Percentiles rank a stretch among this genome's conserved stretches.
Conservation (phyloP, 2,888 invertebrate species). For the Machimus rusticus region DNA sequence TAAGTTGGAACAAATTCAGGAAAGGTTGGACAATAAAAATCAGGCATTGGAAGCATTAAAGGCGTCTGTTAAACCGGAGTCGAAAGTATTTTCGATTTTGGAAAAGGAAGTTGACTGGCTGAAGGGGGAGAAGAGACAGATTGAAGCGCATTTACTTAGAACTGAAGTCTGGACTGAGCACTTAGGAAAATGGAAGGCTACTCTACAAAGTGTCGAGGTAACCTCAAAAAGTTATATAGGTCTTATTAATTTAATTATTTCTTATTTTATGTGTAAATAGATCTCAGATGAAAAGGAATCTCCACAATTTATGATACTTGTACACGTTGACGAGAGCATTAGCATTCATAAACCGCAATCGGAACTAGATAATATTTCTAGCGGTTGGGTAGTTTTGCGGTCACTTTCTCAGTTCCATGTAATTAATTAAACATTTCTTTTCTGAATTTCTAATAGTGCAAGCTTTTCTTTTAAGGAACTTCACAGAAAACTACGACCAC, state of each 20-base stretch:
- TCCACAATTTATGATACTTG: conserved; percentile 78
- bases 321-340: conserved; percentile 73
- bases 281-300: conserved; percentile 66
- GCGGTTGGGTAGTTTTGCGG: conserved; percentile 73
- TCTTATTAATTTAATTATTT: neutral
- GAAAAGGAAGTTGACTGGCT: conserved; percentile 86
- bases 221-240: neutral
- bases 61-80: conserved; percentile 83
- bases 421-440: conserved; percentile 32
- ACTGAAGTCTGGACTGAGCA: conserved; percentile 93
- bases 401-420: conserved; percentile 72
- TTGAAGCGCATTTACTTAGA: conserved; percentile 84
- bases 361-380: conserved; percentile 65
- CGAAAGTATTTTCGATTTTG: conserved; percentile 78
- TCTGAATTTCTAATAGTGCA: conserved; percentile 50
- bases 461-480: conserved; percentile 73
- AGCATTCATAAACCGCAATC: conserved; percentile 62
- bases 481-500: conserved; percentile 82
- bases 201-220: conserved; percentile 83
- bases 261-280: conserved; percentile 51
- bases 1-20: conserved; percentile 83
- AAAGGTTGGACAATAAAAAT: conserved; percentile 83
- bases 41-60: conserved; percentile 82
- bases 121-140: conserved; percentile 78
- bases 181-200: conserved; percentile 85